Conservation (phyloP, 2,888 invertebrate genomes). For the Drosophila hawaiiensis region DNA sequence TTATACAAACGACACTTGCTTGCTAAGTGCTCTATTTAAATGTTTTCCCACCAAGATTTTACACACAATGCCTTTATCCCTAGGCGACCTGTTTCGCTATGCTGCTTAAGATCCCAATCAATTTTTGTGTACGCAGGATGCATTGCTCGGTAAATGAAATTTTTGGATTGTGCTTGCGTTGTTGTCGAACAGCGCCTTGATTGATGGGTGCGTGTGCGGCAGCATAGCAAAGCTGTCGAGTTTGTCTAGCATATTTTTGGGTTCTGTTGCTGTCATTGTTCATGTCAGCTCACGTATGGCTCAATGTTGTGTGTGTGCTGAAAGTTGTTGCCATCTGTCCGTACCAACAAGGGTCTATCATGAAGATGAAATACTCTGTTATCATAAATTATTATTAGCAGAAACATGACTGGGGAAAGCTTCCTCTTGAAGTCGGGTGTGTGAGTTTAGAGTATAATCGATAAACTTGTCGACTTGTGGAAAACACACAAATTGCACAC, state of each 20-base stretch:
- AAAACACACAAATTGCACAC: not conserved
- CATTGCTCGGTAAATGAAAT: slow-evolving; percentile 44
- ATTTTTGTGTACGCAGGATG: slow-evolving; percentile 36
- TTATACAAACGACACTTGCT: slow-evolving; percentile 20
- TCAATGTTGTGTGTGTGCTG: not conserved
- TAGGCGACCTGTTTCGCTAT: slow-evolving; percentile 8
- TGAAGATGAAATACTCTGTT: slow-evolving; percentile 33
- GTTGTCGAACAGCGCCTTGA: slow-evolving; percentile 36
- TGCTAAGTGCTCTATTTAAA: slow-evolving; percentile 32
- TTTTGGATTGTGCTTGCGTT: slow-evolving; percentile 17
- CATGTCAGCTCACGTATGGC: slow-evolving; percentile 41
- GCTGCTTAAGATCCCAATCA: slow-evolving; percentile 32
- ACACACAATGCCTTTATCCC: slow-evolving; percentile 30
- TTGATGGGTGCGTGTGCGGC: slow-evolving; percentile 39
- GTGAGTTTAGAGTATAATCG: slow-evolving; percentile 6
- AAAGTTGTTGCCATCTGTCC: slow-evolving; percentile 12
- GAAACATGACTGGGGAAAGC: slow-evolving; percentile 17
- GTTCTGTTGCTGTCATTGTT: slow-evolving; percentile 21
- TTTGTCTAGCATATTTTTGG: slow-evolving; percentile 53
- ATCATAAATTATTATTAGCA: slow-evolving; percentile 47
- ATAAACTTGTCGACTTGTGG: slow-evolving; percentile 18
- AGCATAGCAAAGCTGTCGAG: slow-evolving; percentile 37
- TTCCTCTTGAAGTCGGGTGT: not conserved
- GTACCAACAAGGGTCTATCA: not conserved
- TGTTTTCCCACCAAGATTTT: slow-evolving; percentile 38